Base-by-base conservation (phyloP, 2,888 invertebrate genomes). In the Drosophila affinis region DNA sequence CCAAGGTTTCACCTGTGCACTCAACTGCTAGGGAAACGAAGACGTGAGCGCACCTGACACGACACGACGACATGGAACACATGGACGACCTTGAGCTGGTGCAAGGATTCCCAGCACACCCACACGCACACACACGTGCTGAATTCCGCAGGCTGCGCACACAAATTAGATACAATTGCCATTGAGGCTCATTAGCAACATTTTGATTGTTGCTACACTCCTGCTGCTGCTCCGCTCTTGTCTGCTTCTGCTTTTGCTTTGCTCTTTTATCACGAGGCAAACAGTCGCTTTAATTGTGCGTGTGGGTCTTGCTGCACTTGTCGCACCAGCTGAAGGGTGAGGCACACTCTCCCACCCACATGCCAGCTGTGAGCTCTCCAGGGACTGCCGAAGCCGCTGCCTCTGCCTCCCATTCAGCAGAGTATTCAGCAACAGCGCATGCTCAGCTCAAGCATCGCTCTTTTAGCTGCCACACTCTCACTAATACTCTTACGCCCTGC, bases 271-370 rank as follows among this genome's bases (percentile, higher is more conserved):
- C 58, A 47, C 61, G 67, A 61, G 55, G 32, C 55, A 67, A 47
- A 63, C 48, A 65, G 69, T 46, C 79, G 63, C 61, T 67, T 76
- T 84, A 87, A 75, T 84, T 87, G 76, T 62, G 71, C 58, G 57
- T 59, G 17, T 59, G 27, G 47, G 56, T 55, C 47, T 24, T 49
- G 72, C 62, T 72, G 71, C 83, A 78, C 70, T 67, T 73, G 81
- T 68, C 46, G 70, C 29, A 57, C 73, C 62, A 54, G 39, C 24
- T 32, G 49, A 62, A 27, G 58, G 52, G n/a, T 21, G 21, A 3
- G 21, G 3, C 21, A 21, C 3, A n/a, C 17, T 14, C 18, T 17
- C 29, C 1, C 51, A 29, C 54, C 48, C 71, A 17, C 9, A 17
- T 34, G 12, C 39, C 62, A 34, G 12, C 10, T 27, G 48, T 21